Conservation (phyloP, 2,113 vertebrate species). For the Dipodomys merriami region DNA sequence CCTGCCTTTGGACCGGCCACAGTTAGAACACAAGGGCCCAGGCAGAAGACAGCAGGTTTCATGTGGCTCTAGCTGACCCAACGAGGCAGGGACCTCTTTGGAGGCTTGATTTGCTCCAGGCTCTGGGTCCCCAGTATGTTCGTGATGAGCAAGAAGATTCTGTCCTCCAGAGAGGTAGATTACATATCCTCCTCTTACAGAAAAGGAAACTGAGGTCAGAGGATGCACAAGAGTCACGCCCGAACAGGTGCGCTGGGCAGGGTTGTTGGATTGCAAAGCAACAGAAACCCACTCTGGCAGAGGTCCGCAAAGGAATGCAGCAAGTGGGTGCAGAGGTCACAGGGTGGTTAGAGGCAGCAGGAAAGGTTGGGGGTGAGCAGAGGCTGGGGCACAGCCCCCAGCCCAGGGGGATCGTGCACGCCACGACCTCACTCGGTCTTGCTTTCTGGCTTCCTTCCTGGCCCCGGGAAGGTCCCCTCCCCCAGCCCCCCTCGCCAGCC, state of each 20-base stretch:
- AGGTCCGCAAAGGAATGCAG: rapidly evolving
- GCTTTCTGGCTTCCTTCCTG: neutral
- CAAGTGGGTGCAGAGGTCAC: neutral
- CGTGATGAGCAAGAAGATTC: neutral
- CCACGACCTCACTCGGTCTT: rapidly evolving
- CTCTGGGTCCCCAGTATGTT: neutral
- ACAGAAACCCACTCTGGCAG: neutral
- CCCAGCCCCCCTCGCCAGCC: neutral
- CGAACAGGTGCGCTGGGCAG: no score
- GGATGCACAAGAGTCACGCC: rapidly evolving
- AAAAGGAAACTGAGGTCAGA: neutral
- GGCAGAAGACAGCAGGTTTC: neutral
- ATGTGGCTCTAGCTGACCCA: no score
- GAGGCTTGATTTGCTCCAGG: neutral
- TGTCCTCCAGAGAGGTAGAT: rapidly evolving
- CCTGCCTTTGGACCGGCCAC: neutral
- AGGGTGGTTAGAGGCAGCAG: rapidly evolving
- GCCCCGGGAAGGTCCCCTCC: rapidly evolving
- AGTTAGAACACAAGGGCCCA: rapidly evolving
- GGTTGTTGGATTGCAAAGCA: neutral
- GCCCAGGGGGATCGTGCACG: rapidly evolving
- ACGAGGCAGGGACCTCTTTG: neutral
- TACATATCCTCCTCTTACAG: neutral
- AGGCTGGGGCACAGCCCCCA: rapidly evolving
- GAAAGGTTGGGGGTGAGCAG: rapidly evolving